Evolutionary conservation across 2,113 vertebrate genomes (phyloP).

Genomic region (Burhinus oedicnemus): DNA sequence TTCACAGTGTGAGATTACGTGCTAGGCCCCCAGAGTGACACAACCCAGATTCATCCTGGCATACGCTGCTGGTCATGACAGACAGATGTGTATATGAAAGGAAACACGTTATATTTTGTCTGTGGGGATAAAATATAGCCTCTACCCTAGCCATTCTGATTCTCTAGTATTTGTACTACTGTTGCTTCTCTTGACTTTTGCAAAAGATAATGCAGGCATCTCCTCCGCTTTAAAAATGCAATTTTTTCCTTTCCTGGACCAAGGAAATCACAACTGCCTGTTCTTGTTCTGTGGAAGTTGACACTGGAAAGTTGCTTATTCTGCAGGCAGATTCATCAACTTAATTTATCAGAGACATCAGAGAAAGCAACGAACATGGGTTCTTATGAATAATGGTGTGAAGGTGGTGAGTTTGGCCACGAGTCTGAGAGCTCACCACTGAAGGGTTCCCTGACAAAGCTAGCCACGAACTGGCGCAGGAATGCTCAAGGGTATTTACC

Average conservation of each 20-base stretch:
- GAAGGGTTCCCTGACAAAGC: not conserved
- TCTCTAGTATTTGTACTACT: not conserved
- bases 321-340: not conserved
- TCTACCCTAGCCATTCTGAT: not conserved
- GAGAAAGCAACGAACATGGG: not conserved
- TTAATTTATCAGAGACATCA: not conserved
- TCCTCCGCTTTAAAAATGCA: not conserved
- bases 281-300: not conserved
- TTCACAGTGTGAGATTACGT: slow-evolving; percentile 23
- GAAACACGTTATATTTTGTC: not conserved
- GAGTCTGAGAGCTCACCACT: not conserved
- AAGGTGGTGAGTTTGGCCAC: not conserved
- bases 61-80: slow-evolving; percentile 10
- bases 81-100: slow-evolving; percentile 6
- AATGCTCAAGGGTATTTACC: not conserved
- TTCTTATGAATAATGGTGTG: not conserved
- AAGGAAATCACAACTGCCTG: not conserved
- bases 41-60: slow-evolving; percentile 52
- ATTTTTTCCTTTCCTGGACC: not conserved
- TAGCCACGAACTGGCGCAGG: not conserved
- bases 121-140: not conserved
- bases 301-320: not conserved
- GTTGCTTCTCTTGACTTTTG: not conserved
- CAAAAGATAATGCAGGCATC: not conserved
- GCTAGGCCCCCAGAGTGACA: slow-evolving; percentile 34